A percentile compares a stretch with the other conserved stretches of the same genome.
Conservation (phyloP, 2,888 invertebrate species). For the Elysia crispata region DNA sequence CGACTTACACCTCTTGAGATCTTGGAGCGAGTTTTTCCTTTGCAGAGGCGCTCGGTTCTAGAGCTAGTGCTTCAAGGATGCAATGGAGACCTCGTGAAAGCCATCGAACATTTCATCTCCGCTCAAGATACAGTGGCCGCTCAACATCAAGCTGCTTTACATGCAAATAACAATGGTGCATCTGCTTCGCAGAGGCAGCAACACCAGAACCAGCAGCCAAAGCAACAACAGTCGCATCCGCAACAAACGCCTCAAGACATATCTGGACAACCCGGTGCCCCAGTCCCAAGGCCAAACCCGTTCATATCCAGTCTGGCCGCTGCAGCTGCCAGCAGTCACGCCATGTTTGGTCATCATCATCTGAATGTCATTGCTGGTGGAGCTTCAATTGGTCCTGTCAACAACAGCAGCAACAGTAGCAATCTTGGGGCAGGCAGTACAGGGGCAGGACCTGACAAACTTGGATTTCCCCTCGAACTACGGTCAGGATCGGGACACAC, state of each 20-base stretch:
- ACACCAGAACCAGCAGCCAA: slow-evolving; percentile 10
- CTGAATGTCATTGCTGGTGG: too few relatives aligned
- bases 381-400: too few relatives aligned
- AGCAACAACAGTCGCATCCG: slow-evolving; percentile 5
- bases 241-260: background rate
- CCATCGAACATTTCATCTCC: slow-evolving; percentile 89
- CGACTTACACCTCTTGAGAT: slow-evolving; percentile 84
- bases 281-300: too few relatives aligned
- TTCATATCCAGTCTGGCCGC: too few relatives aligned
- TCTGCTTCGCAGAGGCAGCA: slow-evolving; percentile 13
- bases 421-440: too few relatives aligned
- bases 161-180: slow-evolving; percentile 24
- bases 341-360: too few relatives aligned
- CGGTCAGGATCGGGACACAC: too few relatives aligned
- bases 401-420: too few relatives aligned
- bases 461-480: too few relatives aligned
- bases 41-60: slow-evolving; percentile 90
- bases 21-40: slow-evolving; percentile 90
- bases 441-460: too few relatives aligned
- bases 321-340: too few relatives aligned
- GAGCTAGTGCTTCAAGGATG: slow-evolving; percentile 94
- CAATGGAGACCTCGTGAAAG: slow-evolving; percentile 92
- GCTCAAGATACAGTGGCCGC: slow-evolving; percentile 74
- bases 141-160: slow-evolving; percentile 60
- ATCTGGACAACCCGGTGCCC: too few relatives aligned